Percentiles rank a stretch among this genome's conserved stretches.
Conservation (phyloP, 1,140 invertebrate species). For the Monochamus saltuarius region DNA sequence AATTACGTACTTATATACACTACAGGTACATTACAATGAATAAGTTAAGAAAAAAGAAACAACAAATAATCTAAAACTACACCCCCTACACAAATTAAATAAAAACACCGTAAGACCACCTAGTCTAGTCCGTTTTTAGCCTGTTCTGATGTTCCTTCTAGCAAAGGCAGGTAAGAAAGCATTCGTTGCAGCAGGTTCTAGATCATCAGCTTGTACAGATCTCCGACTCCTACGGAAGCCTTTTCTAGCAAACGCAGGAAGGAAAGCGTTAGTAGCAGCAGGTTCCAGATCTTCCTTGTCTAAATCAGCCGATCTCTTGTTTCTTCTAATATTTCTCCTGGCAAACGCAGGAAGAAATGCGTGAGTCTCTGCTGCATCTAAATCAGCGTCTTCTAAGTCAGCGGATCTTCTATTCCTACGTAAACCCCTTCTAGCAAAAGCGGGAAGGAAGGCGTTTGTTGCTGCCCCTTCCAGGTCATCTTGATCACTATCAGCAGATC, state of each 20-base stretch:
- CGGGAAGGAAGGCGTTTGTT: constrained; percentile 26
- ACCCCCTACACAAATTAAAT: no score
- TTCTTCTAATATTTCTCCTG: constrained; percentile 12
- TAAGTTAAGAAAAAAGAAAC: no score
- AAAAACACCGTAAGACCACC: background rate
- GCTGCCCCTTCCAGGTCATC: constrained; percentile 22
- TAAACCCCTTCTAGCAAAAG: constrained; percentile 23
- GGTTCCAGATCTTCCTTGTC: constrained; percentile 22
- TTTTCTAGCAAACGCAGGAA: constrained; percentile 28
- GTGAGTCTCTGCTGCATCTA: background rate
- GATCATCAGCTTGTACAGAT: constrained; percentile 1
- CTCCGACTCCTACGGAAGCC: background rate
- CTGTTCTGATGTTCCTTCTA: no score
- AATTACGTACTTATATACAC: no score
- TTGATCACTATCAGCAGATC: constrained; percentile 21
- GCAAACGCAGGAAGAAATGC: constrained; percentile 5
- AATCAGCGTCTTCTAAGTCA: constrained; percentile 3
- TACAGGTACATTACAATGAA: no score
- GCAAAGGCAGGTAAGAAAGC: background rate
- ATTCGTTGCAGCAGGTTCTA: background rate
- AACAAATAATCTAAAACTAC: no score
- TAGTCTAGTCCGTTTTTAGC: background rate
- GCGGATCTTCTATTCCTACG: constrained; percentile 5
- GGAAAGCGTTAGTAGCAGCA: constrained; percentile 24
- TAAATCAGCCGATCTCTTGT: constrained; percentile 3